These are phyloP conservation scores for Circaetus gallicus DNA, from an alignment of 2,113 vertebrate species.

Conservation along the genomic window DNA sequence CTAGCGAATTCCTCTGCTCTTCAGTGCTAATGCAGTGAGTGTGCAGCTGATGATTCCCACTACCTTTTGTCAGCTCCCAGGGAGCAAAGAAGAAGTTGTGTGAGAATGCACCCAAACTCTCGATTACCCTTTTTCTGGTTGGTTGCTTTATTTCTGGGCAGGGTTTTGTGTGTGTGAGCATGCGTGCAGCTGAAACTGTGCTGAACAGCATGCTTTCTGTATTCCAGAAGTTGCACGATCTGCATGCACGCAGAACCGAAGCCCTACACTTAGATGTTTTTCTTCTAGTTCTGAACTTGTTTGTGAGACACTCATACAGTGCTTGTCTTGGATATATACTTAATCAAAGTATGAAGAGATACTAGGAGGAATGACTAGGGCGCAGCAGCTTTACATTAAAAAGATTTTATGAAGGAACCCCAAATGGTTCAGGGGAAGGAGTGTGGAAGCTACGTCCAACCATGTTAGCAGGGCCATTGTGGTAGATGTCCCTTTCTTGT, in stretches of 20 bases:
- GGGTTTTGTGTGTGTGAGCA: not conserved
- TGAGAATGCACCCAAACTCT: not conserved
- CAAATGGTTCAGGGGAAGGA: not conserved
- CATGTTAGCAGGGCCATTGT: not conserved
- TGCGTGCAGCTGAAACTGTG: not conserved
- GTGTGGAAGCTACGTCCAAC: rapidly evolving
- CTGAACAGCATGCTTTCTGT: not conserved
- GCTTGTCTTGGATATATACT: not conserved
- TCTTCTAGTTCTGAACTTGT: not conserved
- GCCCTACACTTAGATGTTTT: not conserved
- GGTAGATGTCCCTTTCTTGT: not conserved
- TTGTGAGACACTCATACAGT: not conserved
- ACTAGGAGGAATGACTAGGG: not conserved
- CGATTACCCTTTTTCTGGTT: not conserved
- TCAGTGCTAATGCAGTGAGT: rapidly evolving
- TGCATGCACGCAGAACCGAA: not conserved
- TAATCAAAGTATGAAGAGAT: not conserved
- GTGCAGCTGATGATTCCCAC: not conserved
- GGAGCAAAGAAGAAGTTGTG: not conserved
- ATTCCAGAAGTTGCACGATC: not conserved
- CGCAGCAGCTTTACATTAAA: not conserved
- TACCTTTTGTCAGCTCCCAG: not conserved
- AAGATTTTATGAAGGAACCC: not conserved
- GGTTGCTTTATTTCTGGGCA: not conserved
- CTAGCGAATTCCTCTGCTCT: not conserved